A percentile compares a stretch with the other conserved stretches of the same genome.
Evolutionary conservation across 2,888 invertebrate species (phyloP).

Genomic region (Ceratothoa steindachneri): DNA sequence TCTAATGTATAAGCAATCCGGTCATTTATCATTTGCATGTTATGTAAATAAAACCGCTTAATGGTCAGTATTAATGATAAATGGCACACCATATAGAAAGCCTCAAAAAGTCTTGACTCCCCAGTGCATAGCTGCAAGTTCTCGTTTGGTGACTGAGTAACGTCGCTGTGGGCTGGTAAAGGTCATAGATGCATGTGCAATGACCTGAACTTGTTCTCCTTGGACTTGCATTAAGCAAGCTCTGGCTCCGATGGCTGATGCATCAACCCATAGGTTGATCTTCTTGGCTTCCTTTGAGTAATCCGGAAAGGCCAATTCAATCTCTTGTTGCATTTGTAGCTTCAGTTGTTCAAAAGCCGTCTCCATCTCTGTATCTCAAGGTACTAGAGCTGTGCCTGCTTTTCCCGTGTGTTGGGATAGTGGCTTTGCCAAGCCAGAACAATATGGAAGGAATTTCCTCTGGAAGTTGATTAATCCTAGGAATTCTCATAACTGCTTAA

Average conservation of each 20-base stretch:
- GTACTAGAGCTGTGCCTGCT: background rate
- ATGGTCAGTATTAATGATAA: background rate
- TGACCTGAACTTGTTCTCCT: background rate
- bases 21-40: background rate
- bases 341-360: background rate
- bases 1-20: background rate
- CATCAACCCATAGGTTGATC: background rate
- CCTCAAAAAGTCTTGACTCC: background rate
- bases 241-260: background rate
- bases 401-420: background rate
- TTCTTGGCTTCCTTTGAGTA: background rate
- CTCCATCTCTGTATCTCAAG: slow-evolving; percentile 3
- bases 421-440: background rate
- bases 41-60: background rate
- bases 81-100: background rate
- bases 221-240: background rate
- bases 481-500: background rate
- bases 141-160: background rate
- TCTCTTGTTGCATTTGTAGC: background rate
- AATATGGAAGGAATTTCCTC: slow-evolving; percentile 7
- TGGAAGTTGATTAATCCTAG: slow-evolving; percentile 3
- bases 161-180: background rate
- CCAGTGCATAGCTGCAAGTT: background rate
- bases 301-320: background rate
- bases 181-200: background rate